Evolutionary conservation across 2,113 vertebrate species (phyloP).

Genomic region (Passer domesticus): DNA sequence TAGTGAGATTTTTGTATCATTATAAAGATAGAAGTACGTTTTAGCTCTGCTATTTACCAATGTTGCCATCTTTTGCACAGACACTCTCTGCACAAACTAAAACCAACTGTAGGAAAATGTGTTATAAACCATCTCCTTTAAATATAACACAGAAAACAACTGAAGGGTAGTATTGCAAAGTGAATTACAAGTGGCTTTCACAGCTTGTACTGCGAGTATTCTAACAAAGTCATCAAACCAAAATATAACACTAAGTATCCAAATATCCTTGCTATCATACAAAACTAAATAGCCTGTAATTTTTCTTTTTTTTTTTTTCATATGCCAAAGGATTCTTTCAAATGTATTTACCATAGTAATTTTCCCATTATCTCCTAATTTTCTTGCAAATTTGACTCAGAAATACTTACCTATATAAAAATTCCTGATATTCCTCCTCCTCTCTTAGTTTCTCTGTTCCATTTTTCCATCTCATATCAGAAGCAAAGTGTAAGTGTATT

Average conservation of each 20-base stretch:
- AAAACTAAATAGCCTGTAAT: neutral
- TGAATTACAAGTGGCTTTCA: neutral
- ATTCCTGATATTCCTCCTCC: neutral
- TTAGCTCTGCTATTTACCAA: neutral
- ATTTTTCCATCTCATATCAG: neutral
- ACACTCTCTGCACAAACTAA: neutral
- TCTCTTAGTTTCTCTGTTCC: constrained; percentile 18
- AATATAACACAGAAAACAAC: neutral
- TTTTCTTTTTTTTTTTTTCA: neutral
- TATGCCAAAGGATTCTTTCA: neutral
- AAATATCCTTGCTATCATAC: neutral
- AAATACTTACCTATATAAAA: neutral
- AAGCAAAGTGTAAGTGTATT: constrained; percentile 41
- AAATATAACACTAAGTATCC: neutral
- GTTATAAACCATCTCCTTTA: neutral
- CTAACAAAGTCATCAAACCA: neutral
- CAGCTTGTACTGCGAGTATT: neutral
- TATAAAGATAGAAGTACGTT: neutral
- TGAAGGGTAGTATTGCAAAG: neutral
- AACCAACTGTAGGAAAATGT: neutral
- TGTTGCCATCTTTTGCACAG: neutral
- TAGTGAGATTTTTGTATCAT: neutral
- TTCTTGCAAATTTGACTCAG: neutral
- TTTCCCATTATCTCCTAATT: neutral
- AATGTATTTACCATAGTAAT: neutral